Evolutionary conservation across 2,113 vertebrate genomes (phyloP).

Genomic region (Dicentrarchus labrax): DNA sequence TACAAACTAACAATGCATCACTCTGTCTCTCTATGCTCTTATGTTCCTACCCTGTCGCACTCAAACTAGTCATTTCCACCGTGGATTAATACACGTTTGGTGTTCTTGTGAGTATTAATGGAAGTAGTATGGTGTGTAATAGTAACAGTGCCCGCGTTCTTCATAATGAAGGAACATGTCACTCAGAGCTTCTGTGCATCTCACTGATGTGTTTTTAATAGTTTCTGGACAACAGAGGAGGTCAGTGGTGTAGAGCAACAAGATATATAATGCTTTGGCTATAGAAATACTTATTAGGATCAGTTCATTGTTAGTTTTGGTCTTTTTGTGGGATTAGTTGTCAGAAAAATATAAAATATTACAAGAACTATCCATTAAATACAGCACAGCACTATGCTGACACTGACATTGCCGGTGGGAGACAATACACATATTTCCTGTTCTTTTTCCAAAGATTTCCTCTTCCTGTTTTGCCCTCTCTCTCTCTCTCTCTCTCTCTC

Average conservation of each 20-base stretch:
- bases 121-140: too few species aligned
- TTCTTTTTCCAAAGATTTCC: constrained; percentile 71
- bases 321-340: not conserved
- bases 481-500: constrained; percentile 5
- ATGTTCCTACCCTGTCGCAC: too few species aligned
- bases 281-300: not conserved
- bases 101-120: too few species aligned
- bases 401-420: constrained; percentile 34
- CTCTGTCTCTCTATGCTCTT: too few species aligned
- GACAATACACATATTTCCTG: constrained; percentile 74
- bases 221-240: not conserved
- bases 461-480: constrained; percentile 70
- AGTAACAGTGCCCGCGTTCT: not conserved
- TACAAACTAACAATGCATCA: too few species aligned
- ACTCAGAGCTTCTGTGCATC: too few species aligned
- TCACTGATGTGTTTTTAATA: not conserved
- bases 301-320: not conserved
- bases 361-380: not conserved
- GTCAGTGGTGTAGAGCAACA: not conserved
- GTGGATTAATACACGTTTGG: too few species aligned
- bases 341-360: not conserved
- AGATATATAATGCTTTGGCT: not conserved
- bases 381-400: constrained; percentile 17
- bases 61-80: too few species aligned
- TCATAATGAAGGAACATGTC: not conserved